Evolutionary conservation across 2,113 vertebrate species (phyloP), one percentile per base, ranked within the genome.

Genomic region (Oreochromis spilurus): DNA sequence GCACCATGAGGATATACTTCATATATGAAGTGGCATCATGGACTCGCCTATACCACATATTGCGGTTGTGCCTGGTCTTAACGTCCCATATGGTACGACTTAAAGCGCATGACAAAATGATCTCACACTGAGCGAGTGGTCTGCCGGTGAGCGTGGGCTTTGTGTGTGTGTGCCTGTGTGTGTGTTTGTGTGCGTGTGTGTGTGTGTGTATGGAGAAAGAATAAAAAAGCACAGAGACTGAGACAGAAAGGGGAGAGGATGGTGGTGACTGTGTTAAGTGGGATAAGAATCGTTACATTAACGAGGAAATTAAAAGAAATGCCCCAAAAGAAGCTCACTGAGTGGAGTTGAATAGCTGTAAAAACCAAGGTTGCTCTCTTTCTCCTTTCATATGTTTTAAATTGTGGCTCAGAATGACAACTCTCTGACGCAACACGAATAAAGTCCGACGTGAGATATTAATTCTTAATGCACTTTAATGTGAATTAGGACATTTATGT

Each of bases 31-130:
- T 84, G 67, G 80, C 81, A 88, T 89, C 88, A 19, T 34, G 77
- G 84, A 29, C 81, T 81, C 53, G 21, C 67, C 62, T 58, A 50
- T 84, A 87, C 70, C 38, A 57, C 84, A 87, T 86, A 92, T 53
- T 93, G 89, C 88, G 91, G 94, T 92, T 82, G 79, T 83, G 84
- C 83, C 52, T 87, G 87, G 86, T 90, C 83, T 91, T 86, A 81
- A 89, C 78, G 79, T 90, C 90, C 89, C 93, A 95, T 94, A 91
- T 94, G 94, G 95, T 93, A 86, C 79, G 13, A 91, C 89, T 94
- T 91, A 92, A 89, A 89, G 83, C 88, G 62, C 91, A 92, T 84
- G 94, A 92, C 88, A 86, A 82, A 86, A 75, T 93, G 87, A 95
- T 87, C 89, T 94, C 93, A 94, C 92, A 82, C 87, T 88, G 84